These are phyloP conservation scores for Apus apus DNA, from an alignment of 2,113 vertebrate species.

Conservation along the genomic window DNA sequence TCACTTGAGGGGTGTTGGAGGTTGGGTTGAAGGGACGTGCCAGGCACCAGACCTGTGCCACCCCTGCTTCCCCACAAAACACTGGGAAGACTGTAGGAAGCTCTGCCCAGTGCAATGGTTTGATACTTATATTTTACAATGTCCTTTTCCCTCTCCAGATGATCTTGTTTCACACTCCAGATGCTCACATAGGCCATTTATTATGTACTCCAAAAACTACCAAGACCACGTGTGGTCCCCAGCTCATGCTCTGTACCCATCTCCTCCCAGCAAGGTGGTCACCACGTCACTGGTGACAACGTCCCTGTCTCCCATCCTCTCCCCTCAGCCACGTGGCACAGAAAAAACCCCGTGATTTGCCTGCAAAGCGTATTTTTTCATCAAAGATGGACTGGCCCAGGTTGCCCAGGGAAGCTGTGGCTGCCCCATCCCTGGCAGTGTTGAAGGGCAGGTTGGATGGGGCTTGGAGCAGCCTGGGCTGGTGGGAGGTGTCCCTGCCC, in stretches of 20 bases:
- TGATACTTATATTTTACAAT: background rate
- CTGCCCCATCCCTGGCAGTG: no score
- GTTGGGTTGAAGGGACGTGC: background rate
- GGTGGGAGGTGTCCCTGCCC: no score
- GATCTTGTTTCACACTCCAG: background rate
- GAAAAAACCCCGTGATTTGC: background rate
- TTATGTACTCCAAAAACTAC: background rate
- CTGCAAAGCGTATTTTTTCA: background rate
- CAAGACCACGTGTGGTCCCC: background rate
- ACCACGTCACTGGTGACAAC: background rate
- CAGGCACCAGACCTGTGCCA: background rate
- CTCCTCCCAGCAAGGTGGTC: background rate
- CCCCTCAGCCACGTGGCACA: background rate
- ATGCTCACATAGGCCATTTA: accelerated
- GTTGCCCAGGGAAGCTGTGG: no score
- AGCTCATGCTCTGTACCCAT: accelerated
- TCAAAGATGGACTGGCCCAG: background rate
- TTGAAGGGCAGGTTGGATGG: no score
- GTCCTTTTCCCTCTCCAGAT: background rate
- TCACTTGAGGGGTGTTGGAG: background rate
- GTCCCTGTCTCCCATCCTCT: background rate
- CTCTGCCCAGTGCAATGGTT: background rate
- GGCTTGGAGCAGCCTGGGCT: no score
- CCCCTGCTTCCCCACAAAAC: background rate
- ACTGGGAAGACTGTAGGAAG: accelerated